Conservation (phyloP, 2,113 vertebrate genomes). For the Hyperopisus bebe region DNA sequence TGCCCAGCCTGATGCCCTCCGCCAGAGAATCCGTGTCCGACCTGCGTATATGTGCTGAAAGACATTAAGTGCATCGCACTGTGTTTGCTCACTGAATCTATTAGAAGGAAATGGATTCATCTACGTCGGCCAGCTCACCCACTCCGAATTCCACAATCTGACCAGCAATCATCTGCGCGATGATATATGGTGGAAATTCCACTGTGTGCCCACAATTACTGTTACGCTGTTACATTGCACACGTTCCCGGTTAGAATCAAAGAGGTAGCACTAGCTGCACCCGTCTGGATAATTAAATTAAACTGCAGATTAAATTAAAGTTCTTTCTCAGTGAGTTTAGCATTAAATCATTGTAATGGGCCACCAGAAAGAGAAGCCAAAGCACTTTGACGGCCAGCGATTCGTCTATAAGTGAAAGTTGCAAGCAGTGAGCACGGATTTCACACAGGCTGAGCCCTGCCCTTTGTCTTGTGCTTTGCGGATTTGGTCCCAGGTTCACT, state of each 20-base stretch:
- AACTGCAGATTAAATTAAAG: slow-evolving; percentile 1
- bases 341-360: background rate
- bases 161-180: background rate
- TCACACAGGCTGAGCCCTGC: background rate
- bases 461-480: background rate
- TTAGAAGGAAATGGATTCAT: background rate
- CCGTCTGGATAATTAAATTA: background rate
- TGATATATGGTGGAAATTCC: background rate
- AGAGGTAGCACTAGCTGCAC: background rate
- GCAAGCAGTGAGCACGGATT: background rate
- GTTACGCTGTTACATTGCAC: background rate
- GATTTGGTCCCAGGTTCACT: background rate
- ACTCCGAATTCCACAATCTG: background rate
- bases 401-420: background rate
- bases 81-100: background rate
- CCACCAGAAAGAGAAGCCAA: background rate
- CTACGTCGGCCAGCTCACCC: too few species aligned
- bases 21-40: background rate
- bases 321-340: background rate
- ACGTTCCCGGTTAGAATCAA: background rate
- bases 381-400: background rate
- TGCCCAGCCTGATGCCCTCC: background rate
- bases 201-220: background rate
- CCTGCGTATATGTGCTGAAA: background rate
- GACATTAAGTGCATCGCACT: background rate